phyloP scores from a whole-genome alignment of 2,888 invertebrate species.

The Agriotes lineatus region DNA sequence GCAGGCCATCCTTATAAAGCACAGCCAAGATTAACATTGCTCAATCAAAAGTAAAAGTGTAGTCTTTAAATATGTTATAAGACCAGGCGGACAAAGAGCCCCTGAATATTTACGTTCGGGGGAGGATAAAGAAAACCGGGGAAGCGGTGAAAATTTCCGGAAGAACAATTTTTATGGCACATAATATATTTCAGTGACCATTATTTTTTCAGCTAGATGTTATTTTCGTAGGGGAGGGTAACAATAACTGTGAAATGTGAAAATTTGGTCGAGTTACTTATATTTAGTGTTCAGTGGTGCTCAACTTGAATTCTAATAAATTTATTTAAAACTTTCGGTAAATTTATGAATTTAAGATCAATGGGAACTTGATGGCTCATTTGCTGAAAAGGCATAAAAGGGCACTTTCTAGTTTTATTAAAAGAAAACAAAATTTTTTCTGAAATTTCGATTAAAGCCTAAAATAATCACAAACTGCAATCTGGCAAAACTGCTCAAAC shows the following conservation, averaged over 20 bases:
- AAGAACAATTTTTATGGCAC: neutral
- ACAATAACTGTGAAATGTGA: neutral
- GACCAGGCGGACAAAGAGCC: too few species aligned
- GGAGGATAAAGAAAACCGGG: neutral
- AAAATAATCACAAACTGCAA: neutral
- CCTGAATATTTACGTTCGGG: too few species aligned
- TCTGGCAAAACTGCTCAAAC: conserved; percentile 5
- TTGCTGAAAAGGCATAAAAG: too few species aligned
- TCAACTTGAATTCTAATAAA: too few species aligned
- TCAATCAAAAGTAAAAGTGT: conserved; percentile 22
- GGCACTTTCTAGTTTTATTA: too few species aligned
- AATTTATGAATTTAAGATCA: too few species aligned
- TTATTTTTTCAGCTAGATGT: neutral
- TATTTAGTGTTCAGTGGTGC: too few species aligned
- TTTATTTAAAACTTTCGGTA: too few species aligned
- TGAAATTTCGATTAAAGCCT: neutral
- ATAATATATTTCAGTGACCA: neutral
- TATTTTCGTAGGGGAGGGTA: neutral
- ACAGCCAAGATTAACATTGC: conserved; percentile 4
- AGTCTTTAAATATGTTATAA: too few species aligned
- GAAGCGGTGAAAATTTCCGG: neutral
- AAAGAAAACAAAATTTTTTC: too few species aligned
- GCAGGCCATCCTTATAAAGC: conserved; percentile 28
- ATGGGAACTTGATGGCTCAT: too few species aligned
- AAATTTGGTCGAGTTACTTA: too few species aligned